Evolutionary conservation across 2,113 vertebrate species (phyloP), one percentile per base, ranked within the genome.

Genomic region (Rutilus rutilus): DNA sequence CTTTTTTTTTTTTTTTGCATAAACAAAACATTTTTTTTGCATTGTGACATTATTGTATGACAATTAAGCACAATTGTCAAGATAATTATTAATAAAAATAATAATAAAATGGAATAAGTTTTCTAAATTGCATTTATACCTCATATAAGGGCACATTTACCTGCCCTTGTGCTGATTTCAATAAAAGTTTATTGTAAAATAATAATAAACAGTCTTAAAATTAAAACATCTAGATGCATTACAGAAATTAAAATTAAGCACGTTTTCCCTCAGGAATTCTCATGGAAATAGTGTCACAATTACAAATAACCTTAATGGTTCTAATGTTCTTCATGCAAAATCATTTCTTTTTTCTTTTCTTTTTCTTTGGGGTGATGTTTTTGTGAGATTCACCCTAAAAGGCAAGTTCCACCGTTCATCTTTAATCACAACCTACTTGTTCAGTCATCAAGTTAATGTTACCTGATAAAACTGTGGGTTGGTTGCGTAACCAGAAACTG

Each of bases 321-420:
- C 36, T 1, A 42, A 12, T 71, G 21, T 71, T 36, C 36, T 71
- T 71, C 39, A 71, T 71, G 67, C 36, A 23, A 69, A 69, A 57
- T 57, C 19, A 57, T 57, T 57, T 57, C 6, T 42, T 12, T 39
- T 33, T 33, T 8, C 19, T 33, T 33, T 4, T 23, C 23, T 42
- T 42, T 42, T 8, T 9, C 2, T 71, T 42, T 12, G 36, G 33
- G 67, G 67, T 71, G 36, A 73, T 62, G n/a, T 42, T 42, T 73
- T 75, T 50, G 73, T 75, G 73, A 75, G 75, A 77, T 54, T 77
- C 59, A 81, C 47, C 57, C 76, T 67, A 80, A 79, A 74, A 80
- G 73, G 50, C 80, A 86, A 78, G 79, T 12, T 83, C 67, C 74
- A 62, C 62, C 42, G 2, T 67, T 75, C 42, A 25, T 81, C 60